Conservation (phyloP, 2,113 vertebrate species). For the Equus quagga region DNA sequence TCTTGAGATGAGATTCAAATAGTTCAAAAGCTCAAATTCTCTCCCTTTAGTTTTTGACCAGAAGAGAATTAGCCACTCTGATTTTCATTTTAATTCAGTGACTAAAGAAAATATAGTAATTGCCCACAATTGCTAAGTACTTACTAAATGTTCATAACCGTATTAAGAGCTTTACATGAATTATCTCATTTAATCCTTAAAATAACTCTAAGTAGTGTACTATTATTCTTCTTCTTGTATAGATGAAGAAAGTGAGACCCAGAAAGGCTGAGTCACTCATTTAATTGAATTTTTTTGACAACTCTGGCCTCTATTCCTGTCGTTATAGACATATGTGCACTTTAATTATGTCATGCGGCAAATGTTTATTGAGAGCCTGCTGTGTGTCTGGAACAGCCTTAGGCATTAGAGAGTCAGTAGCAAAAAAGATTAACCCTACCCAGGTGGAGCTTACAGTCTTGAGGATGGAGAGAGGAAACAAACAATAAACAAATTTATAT, state of each 20-base stretch:
- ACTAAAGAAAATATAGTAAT: not conserved
- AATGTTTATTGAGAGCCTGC: not conserved
- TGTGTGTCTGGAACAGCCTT: not conserved
- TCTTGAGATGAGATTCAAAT: not conserved
- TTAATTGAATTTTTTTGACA: not conserved
- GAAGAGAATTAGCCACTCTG: not conserved
- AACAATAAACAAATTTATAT: not conserved
- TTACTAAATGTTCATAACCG: not conserved
- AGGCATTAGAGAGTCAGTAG: not conserved
- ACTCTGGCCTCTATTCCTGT: not conserved
- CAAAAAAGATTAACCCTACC: not conserved
- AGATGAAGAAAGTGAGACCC: not conserved
- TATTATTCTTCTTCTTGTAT: not conserved
- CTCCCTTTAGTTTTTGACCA: not conserved
- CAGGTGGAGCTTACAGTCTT: not conserved
- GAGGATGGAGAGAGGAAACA: not conserved
- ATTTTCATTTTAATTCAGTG: conserved; percentile 21
- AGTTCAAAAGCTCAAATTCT: not conserved
- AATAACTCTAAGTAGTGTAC: not conserved
- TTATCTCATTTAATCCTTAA: not conserved
- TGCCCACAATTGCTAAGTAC: not conserved
- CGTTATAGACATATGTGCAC: not conserved
- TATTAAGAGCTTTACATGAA: not conserved
- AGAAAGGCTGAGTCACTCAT: not conserved
- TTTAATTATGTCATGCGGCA: not conserved